Evolutionary conservation across 2,797 vertebrate species (phyloP), one percentile per base, ranked within the genome.

Genomic region (Enteromius argenteus): DNA sequence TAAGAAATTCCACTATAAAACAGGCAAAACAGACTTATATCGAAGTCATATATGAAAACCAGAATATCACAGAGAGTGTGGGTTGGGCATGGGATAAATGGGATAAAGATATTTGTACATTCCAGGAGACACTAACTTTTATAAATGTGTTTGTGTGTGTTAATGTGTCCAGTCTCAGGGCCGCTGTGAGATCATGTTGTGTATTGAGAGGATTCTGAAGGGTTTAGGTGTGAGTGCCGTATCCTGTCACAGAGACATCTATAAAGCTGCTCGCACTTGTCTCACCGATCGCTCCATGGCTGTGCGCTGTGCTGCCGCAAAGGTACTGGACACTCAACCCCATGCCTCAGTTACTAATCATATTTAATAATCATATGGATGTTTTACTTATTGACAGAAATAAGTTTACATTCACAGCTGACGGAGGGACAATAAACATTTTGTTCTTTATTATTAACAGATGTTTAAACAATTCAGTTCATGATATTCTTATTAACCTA

Each of bases 201-300:
- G 95, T 83, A 87, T 98, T 86, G 96, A 97, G 91, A 96, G 92
- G 92, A 95, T 98, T 75, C 92, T 99, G 76, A 94, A 92, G 67
- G 98, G 98, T 72, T 88, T 97, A 60, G 97, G 97, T 77, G 89
- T 93, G 85, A 93, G 94, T 71, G 96, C 96, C 17, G 42, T 92
- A 35, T 91, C 96, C 39, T 96, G 96, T 87, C 97, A 99, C 68
- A 95, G 97, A 42, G 98, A 99, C 90, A 85, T 99, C 92, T 99
- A 98, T 93, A 99, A 99, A 94, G 95, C 95, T 68, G 95, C 96
- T 0, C 95, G 96, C 53, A 91, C 93, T 0, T 97, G 96, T 88
- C 90, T 98, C 87, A 97, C 95, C 0, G 98, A 99, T 88, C 95
- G 98, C 56, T 98, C 96, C 68, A 97, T 97, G 97, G 94, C 96